Percentiles rank a stretch among this genome's conserved stretches.
These are phyloP conservation scores for Heliangelus exortis DNA, from an alignment of 2,797 vertebrate species.

Conservation along the genomic window DNA sequence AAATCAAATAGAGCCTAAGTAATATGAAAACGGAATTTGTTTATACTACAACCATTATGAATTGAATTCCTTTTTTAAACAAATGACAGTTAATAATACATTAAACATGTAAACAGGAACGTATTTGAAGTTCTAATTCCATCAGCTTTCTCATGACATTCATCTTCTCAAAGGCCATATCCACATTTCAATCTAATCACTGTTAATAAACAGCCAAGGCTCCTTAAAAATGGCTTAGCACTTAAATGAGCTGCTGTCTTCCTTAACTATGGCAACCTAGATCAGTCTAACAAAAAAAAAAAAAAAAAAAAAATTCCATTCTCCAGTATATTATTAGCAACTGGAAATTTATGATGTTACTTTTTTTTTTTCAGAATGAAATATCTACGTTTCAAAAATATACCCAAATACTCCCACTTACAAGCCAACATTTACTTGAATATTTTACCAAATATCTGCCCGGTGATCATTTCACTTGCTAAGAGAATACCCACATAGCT, in stretches of 20 bases:
- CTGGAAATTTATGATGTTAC: background rate
- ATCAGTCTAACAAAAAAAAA: background rate
- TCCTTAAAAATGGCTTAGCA: background rate
- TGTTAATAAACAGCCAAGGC: background rate
- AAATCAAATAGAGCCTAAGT: slow-evolving; percentile 33
- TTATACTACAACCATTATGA: slow-evolving; percentile 24
- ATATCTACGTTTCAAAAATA: background rate
- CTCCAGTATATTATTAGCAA: background rate
- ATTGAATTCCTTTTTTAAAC: slow-evolving; percentile 23
- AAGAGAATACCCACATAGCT: slow-evolving; percentile 3
- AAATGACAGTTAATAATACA: slow-evolving; percentile 46
- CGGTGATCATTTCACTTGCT: background rate
- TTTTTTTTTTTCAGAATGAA: slow-evolving; percentile 19
- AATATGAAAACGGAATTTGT: slow-evolving; percentile 28
- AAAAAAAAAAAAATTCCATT: background rate
- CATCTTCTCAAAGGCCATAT: background rate
- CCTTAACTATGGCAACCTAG: background rate
- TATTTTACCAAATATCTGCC: background rate
- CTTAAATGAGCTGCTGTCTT: background rate
- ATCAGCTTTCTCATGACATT: slow-evolving; percentile 25
- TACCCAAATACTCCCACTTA: background rate
- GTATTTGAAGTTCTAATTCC: background rate
- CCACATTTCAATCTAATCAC: background rate
- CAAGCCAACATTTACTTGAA: background rate
- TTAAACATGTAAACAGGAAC: slow-evolving; percentile 33